Evolutionary conservation across 2,797 vertebrate species (phyloP).

Genomic region (Poecilia wingei): DNA sequence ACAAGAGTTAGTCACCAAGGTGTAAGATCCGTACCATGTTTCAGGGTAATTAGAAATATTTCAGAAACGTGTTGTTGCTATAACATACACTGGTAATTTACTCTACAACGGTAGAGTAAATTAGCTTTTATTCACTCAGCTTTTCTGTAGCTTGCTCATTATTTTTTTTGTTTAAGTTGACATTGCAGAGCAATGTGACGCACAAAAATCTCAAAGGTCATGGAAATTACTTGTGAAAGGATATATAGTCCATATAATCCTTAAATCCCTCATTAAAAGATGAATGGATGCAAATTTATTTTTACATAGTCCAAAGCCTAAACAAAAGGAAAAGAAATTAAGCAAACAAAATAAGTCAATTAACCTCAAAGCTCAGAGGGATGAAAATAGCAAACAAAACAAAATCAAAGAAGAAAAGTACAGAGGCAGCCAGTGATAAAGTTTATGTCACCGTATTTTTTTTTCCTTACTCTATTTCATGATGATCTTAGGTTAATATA

Average conservation of each 20-base stretch:
- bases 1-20: conserved; percentile 30
- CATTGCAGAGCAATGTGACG: background rate
- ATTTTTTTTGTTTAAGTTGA: conserved; percentile 6
- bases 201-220: conserved; percentile 4
- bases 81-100: no score
- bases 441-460: background rate
- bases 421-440: background rate
- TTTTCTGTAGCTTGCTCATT: background rate
- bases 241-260: background rate
- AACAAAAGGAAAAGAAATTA: background rate
- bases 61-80: conserved; percentile 14
- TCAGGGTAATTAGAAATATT: conserved; percentile 39
- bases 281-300: background rate
- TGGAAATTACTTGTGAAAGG: conserved; percentile 9
- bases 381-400: background rate
- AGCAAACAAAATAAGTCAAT: background rate
- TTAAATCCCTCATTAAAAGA: conserved; percentile 1
- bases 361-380: background rate
- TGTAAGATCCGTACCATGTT: conserved; percentile 19
- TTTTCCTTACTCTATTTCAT: background rate
- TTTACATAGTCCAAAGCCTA: background rate
- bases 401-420: background rate
- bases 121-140: background rate
- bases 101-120: conserved; percentile 1
- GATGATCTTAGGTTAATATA: background rate